These are phyloP conservation scores for Agapornis roseicollis DNA, from an alignment of 2,113 vertebrate genomes.

Conservation along the genomic window DNA sequence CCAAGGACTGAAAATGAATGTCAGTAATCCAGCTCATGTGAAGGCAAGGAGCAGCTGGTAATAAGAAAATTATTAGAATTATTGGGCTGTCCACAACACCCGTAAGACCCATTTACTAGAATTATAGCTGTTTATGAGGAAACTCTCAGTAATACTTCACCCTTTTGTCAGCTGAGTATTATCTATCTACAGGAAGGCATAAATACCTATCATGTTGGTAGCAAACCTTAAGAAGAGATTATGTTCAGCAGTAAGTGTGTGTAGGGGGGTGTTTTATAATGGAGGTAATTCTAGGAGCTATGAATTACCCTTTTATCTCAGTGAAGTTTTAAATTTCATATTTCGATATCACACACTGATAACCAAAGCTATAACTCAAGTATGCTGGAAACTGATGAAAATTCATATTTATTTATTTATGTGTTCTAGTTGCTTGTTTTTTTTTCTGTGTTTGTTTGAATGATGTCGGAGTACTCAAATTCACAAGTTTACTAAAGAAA, in stretches of 20 bases:
- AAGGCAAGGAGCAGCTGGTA: not conserved
- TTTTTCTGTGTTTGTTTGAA: not conserved
- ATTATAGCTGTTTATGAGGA: not conserved
- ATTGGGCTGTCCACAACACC: not conserved
- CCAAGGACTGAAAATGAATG: not conserved
- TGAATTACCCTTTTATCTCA: not conserved
- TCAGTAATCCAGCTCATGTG: not conserved
- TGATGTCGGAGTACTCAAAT: not conserved
- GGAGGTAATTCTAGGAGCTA: not conserved
- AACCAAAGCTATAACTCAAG: not conserved
- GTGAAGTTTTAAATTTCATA: not conserved
- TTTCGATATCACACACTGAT: not conserved
- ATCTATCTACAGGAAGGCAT: not conserved
- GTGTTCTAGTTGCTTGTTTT: not conserved
- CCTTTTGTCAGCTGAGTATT: not conserved
- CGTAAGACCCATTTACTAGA: not conserved
- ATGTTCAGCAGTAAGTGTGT: not conserved
- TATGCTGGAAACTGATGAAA: not conserved
- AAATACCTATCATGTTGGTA: not conserved
- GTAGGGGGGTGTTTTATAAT: not conserved
- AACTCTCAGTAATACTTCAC: not conserved
- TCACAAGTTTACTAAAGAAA: not conserved
- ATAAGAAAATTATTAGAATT: constrained; percentile 40
- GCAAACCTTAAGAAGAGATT: not conserved
- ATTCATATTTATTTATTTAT: not conserved